These are phyloP conservation scores for Dysmachus trigonus DNA, from an alignment of 2,888 invertebrate genomes.

Conservation along the genomic window DNA sequence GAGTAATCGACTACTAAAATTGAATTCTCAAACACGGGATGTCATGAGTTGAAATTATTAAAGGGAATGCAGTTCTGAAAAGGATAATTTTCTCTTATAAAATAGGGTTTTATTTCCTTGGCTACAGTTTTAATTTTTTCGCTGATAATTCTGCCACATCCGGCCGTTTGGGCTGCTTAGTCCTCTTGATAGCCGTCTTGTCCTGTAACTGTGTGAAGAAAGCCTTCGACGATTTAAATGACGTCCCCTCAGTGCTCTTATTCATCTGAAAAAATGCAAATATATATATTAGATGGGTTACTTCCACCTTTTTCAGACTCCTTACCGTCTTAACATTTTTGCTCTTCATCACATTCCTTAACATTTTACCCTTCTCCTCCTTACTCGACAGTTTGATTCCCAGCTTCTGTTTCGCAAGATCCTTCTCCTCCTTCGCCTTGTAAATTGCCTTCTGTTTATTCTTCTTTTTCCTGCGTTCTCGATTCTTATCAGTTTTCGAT, in stretches of 20 bases:
- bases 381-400: conserved; percentile 68
- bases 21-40: no score
- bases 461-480: conserved; percentile 89
- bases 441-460: conserved; percentile 72
- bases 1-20: no score
- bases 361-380: conserved; percentile 66
- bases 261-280: conserved; percentile 61
- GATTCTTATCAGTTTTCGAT: conserved; percentile 85
- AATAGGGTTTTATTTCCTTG: conserved; percentile 44
- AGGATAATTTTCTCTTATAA: neutral
- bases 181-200: conserved; percentile 67
- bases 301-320: neutral
- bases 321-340: conserved; percentile 71
- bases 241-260: conserved; percentile 64
- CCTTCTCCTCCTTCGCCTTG: conserved; percentile 65
- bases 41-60: no score
- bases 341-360: conserved; percentile 72
- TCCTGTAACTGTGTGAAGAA: conserved; percentile 90
- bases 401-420: conserved; percentile 64
- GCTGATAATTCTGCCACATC: conserved; percentile 66
- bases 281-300: conserved; percentile 51
- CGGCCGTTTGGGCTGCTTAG: conserved; percentile 62
- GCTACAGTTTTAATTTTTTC: conserved; percentile 72
- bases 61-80: no score
- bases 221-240: conserved; percentile 78